Percentiles rank a stretch among this genome's conserved stretches.
Conservation (phyloP, 2,888 invertebrate genomes). For the Heliconius sara region DNA sequence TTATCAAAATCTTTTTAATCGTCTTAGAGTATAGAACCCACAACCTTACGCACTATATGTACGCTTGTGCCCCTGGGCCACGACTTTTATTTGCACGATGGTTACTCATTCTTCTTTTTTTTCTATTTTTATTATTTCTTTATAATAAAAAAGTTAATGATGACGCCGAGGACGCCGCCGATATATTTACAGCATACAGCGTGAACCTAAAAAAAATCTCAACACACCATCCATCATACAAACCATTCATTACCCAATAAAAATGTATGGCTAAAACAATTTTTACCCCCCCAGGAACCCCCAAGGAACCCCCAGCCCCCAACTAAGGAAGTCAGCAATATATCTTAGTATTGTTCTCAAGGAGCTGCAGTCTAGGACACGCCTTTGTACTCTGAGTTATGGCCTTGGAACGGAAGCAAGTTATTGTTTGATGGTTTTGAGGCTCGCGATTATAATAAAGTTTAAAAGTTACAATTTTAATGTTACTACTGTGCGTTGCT, state of each 20-base stretch:
- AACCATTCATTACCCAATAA: neutral
- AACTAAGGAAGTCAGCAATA: constrained; percentile 64
- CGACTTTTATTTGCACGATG: too few relatives aligned
- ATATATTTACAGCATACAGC: too few relatives aligned
- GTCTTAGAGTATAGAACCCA: too few relatives aligned
- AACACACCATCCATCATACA: neutral
- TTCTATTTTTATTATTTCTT: too few relatives aligned
- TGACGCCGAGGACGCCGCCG: too few relatives aligned
- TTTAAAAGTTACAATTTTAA: constrained; percentile 27
- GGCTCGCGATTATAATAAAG: constrained; percentile 45
- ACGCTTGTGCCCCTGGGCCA: too few relatives aligned
- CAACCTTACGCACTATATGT: too few relatives aligned
- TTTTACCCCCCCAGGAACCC: constrained; percentile 55
- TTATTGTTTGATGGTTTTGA: constrained; percentile 68
- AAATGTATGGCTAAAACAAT: constrained; percentile 51
- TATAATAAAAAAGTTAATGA: too few relatives aligned
- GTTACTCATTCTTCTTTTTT: too few relatives aligned
- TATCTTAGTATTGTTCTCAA: constrained; percentile 71
- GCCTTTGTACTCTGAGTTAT: constrained; percentile 68
- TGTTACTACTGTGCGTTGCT: neutral
- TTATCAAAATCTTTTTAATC: too few relatives aligned
- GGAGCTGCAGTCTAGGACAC: constrained; percentile 57
- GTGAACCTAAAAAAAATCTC: too few relatives aligned
- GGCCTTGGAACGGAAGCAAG: constrained; percentile 60
- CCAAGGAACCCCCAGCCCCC: constrained; percentile 38